A percentile compares a stretch with the other conserved stretches of the same genome.
Evolutionary conservation across 2,888 invertebrate genomes (phyloP).

Genomic region (Torymus tubicola): DNA sequence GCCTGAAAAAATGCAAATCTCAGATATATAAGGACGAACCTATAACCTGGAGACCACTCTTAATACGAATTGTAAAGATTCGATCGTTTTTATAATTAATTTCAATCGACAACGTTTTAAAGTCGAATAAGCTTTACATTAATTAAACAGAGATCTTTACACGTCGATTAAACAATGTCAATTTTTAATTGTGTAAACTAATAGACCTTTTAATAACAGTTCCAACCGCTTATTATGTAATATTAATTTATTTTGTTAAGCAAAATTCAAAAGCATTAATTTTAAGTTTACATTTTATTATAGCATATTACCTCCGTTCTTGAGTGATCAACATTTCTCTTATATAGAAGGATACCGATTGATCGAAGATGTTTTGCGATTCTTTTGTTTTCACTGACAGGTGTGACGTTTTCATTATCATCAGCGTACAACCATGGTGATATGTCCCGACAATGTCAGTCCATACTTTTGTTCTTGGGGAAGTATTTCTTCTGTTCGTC

Average conservation of each 20-base stretch:
- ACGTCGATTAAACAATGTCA: too few species aligned
- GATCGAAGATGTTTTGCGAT: conserved; percentile 8
- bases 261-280: too few species aligned
- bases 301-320: too few species aligned
- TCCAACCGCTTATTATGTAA: too few species aligned
- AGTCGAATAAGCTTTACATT: too few species aligned
- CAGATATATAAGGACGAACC: conserved; percentile 8
- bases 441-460: neutral
- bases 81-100: conserved; percentile 14
- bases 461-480: neutral
- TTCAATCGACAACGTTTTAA: neutral
- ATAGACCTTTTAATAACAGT: too few species aligned
- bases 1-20: conserved; percentile 37
- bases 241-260: too few species aligned
- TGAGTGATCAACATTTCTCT: neutral
- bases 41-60: neutral
- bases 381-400: conserved; percentile 7
- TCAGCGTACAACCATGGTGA: neutral
- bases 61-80: conserved; percentile 5
- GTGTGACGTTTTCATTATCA: conserved; percentile 31
- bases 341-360: neutral
- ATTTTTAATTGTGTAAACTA: too few species aligned
- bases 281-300: too few species aligned
- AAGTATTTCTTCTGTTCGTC: too few species aligned
- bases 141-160: too few species aligned